These are phyloP conservation scores for Oscheius sp. DNA, from an alignment of 2,888 invertebrate genomes.

Conservation along the genomic window DNA sequence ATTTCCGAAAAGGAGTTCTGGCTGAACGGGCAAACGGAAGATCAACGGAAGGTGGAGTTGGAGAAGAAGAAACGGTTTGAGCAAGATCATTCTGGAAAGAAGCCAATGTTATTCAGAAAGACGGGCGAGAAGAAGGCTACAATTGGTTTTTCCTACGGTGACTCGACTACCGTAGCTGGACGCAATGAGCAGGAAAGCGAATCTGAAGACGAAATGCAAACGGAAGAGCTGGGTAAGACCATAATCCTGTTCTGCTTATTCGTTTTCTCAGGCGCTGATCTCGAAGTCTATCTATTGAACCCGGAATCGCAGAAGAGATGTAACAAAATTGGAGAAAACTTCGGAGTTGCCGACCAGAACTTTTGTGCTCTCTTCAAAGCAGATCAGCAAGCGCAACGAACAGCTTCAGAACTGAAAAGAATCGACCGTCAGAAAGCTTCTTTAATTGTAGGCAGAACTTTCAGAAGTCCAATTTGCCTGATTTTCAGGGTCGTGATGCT, in stretches of 20 bases:
- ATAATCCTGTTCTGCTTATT: not conserved
- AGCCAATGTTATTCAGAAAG: slow-evolving; percentile 52
- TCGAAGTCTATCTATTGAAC: slow-evolving; percentile 54
- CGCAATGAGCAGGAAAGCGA: slow-evolving; percentile 36
- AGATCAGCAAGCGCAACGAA: slow-evolving; percentile 64
- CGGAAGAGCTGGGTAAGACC: slow-evolving; percentile 46
- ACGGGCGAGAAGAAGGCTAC: slow-evolving; percentile 62
- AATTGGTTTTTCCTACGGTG: slow-evolving; percentile 70
- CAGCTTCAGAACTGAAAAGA: slow-evolving; percentile 64
- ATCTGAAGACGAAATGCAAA: slow-evolving; percentile 49
- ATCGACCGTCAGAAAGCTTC: slow-evolving; percentile 69
- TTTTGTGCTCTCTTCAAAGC: slow-evolving; percentile 58
- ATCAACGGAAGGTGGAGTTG: slow-evolving; percentile 46
- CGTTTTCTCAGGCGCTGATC: slow-evolving; percentile 50
- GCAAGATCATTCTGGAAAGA: not conserved
- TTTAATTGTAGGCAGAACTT: slow-evolving; percentile 58
- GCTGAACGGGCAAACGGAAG: slow-evolving; percentile 41
- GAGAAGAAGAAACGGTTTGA: slow-evolving; percentile 60
- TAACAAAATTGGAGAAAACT: slow-evolving; percentile 66
- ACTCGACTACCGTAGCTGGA: slow-evolving; percentile 51
- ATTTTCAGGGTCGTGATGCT: slow-evolving; percentile 66
- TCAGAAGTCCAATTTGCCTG: not conserved
- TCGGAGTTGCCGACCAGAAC: slow-evolving; percentile 45
- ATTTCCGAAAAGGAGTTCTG: slow-evolving; percentile 68
- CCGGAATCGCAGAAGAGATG: slow-evolving; percentile 55